Conservation (phyloP, 2,113 vertebrate species). For the Crotalus helleri region DNA sequence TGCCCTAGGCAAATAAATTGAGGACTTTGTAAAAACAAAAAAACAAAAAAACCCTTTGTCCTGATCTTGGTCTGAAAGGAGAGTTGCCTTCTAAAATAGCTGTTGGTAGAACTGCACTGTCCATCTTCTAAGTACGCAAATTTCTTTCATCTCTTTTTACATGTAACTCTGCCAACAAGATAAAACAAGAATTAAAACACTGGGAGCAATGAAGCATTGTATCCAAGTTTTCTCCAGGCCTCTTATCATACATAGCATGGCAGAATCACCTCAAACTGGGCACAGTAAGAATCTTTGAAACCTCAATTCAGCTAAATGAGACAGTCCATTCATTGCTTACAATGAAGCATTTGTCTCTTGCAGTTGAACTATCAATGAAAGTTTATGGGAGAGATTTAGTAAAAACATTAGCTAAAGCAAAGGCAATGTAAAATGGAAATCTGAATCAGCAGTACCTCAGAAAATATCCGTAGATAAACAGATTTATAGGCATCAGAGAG, state of each 20-base stretch:
- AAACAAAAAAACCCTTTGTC: background rate
- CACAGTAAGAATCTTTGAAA: slow-evolving; percentile 41
- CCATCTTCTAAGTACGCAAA: background rate
- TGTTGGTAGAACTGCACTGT: background rate
- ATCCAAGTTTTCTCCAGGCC: slow-evolving; percentile 2
- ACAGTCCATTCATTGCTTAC: slow-evolving; percentile 47
- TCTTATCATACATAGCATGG: slow-evolving; percentile 20
- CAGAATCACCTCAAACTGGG: slow-evolving; percentile 37
- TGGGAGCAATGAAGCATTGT: slow-evolving; percentile 23
- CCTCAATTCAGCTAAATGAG: slow-evolving; percentile 45
- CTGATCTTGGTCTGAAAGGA: background rate
- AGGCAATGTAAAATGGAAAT: slow-evolving; percentile 10
- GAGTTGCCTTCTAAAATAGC: background rate
- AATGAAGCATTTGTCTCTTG: slow-evolving; percentile 54
- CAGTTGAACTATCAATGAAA: slow-evolving; percentile 32
- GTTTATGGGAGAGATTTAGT: slow-evolving; percentile 32
- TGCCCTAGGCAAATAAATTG: background rate
- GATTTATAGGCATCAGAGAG: slow-evolving; percentile 6
- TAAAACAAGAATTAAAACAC: slow-evolving; percentile 31
- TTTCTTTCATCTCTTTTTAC: background rate
- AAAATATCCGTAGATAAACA: background rate
- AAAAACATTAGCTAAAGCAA: slow-evolving; percentile 30
- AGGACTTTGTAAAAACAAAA: background rate
- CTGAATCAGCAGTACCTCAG: slow-evolving; percentile 2
- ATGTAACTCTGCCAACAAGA: background rate